Base-by-base conservation (phyloP, 1,140 invertebrate species). In the Stenopsyche tienmushanensis region DNA sequence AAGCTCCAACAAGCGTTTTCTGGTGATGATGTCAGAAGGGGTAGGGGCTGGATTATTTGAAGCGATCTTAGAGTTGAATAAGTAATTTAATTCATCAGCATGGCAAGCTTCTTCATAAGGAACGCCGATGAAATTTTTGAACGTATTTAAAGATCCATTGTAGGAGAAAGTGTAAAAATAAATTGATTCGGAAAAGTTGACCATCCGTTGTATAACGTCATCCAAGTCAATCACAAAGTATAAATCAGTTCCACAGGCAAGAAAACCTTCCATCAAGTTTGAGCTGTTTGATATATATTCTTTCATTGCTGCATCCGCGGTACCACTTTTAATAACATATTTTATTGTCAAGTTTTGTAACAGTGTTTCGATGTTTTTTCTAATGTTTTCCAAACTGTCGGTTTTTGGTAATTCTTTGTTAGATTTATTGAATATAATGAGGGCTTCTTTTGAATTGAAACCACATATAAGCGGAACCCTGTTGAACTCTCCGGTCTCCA, bases 61-160 rank as follows among this genome's bases (percentile, higher is more conserved):
- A 0, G 72, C 72, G 39, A 76, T 73, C 63, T 44, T 57, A n/a
- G n/a, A n/a, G n/a, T 79, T 74, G 34, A 80, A 81, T 1, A 81
- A 59, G 42, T 78, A 78, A 21, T 74, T 76, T 49, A 80, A 59
- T 62, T 81, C 78, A 62, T 81, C 78, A 17, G 73, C 75, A 45
- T 80, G 79, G 13, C 73, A 74, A 5, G 77, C 73, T 52, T 78
- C 79, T 26, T 72, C 71, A 3, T 76, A 50, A 1, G 71, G 71
- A n/a, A 76, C 72, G 9, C 74, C 75, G 65, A 76, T 57, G 66
- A 78, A 71, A 1, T 73, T 64, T 58, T 78, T 78, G 18, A 77
- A 75, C 3, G 73, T 63, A 3, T 74, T 74, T 18, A 76, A 26
- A 8, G 73, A 47, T 0, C 76, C 76, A 13, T 75, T 74, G 39